Evolutionary conservation across 23 tunicate genomes (phyloP), one percentile per base, ranked within the genome.

Genomic region (Phallusia fumigata): DNA sequence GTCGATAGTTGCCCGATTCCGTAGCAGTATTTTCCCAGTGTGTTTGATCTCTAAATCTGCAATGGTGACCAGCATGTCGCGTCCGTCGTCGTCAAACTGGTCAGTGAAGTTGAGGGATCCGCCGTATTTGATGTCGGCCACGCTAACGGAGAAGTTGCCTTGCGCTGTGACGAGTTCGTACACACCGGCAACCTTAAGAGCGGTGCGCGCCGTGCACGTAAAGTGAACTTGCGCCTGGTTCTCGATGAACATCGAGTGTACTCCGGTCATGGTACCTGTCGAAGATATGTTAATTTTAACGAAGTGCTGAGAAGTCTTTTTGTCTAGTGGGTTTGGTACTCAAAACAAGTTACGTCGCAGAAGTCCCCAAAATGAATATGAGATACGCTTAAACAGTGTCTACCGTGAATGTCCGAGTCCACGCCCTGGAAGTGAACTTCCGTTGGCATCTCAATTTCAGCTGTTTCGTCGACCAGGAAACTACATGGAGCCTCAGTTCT

Each of bases 401-500:
- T 53, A 80, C 83, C 83, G 24, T 80, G 74, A 12, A 80, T 53
- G 35, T 53, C 74, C 12, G 83, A 22, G 35, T 80, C 83, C 13
- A 80, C 64, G 12, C 83, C 83, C 50, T 80, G 83, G 74, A 80
- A 52, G 47, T 80, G 83, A 32, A 53, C 83, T 53, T 80, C 83
- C n/a, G 74, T 80, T 28, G 83, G 83, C 31, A 80, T 31, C 52
- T 80, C 83, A 5, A 80, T 80, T 31, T 80, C 83, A 52, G 83
- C 83, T 52, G 74, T 64, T 32, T 33, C 74, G 22, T 80, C 83
- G 26, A 80, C 31, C 26, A 80, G 44, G 83, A 80, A 80, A 80
- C 83, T 80, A 53, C 83, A 80, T 12, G 83, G 83, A 10, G 83
- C 83, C 64, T 80, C 83, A 11, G 83, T 80, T 80, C 83, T 52